Conservation (phyloP, 1,140 invertebrate genomes). For the Marisa cornuarietis region DNA sequence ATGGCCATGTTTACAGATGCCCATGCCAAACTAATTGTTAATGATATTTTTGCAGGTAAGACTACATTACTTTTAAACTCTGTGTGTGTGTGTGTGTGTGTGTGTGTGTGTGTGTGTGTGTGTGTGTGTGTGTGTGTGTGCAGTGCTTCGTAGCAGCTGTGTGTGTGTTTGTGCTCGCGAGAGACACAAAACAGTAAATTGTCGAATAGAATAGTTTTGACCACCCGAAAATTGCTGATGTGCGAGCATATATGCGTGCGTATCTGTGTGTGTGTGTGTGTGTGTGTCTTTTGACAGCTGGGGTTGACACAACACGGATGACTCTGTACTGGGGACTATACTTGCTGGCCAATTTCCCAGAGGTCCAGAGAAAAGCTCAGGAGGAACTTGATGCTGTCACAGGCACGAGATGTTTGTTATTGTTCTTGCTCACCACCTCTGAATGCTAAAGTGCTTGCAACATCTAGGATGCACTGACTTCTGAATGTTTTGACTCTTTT, state of each 20-base stretch:
- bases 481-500: no score
- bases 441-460: no score
- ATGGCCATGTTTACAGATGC: not conserved
- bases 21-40: not conserved
- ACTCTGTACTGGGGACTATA: slow-evolving; percentile 61
- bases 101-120: slow-evolving; percentile 3
- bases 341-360: slow-evolving; percentile 64
- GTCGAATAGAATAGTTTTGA: no score
- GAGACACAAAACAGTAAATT: not conserved
- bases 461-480: no score
- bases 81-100: not conserved
- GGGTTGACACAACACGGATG: slow-evolving; percentile 77
- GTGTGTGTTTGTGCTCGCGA: not conserved
- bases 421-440: no score
- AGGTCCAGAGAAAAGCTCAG: slow-evolving; percentile 76
- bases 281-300: slow-evolving; percentile 22
- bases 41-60: no score
- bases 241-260: not conserved
- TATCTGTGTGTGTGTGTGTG: no score
- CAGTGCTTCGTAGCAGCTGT: not conserved
- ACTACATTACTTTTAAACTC: not conserved
- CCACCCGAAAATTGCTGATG: not conserved
- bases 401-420: slow-evolving; percentile 55
- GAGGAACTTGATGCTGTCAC: slow-evolving; percentile 82
- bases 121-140: slow-evolving; percentile 7